Percentiles rank a stretch among this genome's conserved stretches.
phyloP scores from a whole-genome alignment of 1,140 invertebrate genomes.

The Orussus abietinus region DNA sequence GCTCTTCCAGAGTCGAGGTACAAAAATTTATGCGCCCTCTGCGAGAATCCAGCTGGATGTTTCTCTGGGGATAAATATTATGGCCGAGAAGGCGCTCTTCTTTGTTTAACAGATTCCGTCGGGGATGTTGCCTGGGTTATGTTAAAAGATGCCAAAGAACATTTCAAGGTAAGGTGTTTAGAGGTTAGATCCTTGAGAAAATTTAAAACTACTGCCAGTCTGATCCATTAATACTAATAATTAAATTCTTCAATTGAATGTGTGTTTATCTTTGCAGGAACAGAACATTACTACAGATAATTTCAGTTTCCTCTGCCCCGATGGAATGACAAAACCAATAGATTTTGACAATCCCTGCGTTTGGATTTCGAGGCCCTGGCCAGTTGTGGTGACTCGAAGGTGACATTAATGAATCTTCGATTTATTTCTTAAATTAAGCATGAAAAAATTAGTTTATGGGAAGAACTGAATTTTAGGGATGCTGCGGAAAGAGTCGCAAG shows the following conservation, averaged over 20 bases:
- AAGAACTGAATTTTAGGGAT: constrained; percentile 1
- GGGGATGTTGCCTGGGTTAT: constrained; percentile 81
- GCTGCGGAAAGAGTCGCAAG: constrained; percentile 56
- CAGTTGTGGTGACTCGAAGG: constrained; percentile 62
- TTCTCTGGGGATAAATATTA: constrained; percentile 72
- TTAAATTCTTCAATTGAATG: constrained; percentile 6
- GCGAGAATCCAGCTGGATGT: constrained; percentile 61
- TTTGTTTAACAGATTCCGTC: constrained; percentile 70
- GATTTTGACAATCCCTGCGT: constrained; percentile 60
- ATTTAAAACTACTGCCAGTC: too few relatives aligned
- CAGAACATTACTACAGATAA: constrained; percentile 39
- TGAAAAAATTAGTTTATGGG: background rate
- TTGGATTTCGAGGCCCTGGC: constrained; percentile 77
- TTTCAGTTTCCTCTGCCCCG: constrained; percentile 74
- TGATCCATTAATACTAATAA: background rate
- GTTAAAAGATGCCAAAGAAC: constrained; percentile 58
- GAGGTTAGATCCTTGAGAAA: background rate
- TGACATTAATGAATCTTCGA: constrained; percentile 23
- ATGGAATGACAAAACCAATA: constrained; percentile 67
- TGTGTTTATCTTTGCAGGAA: constrained; percentile 1
- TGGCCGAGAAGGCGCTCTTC: constrained; percentile 72
- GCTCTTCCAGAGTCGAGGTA: constrained; percentile 64
- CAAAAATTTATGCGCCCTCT: constrained; percentile 66
- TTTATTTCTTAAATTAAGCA: background rate
- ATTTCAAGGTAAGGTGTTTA: constrained; percentile 59